Percentiles rank a stretch among this genome's conserved stretches.
Evolutionary conservation across 1,140 invertebrate species (phyloP).

Genomic region (Anoplolepis gracilipes): DNA sequence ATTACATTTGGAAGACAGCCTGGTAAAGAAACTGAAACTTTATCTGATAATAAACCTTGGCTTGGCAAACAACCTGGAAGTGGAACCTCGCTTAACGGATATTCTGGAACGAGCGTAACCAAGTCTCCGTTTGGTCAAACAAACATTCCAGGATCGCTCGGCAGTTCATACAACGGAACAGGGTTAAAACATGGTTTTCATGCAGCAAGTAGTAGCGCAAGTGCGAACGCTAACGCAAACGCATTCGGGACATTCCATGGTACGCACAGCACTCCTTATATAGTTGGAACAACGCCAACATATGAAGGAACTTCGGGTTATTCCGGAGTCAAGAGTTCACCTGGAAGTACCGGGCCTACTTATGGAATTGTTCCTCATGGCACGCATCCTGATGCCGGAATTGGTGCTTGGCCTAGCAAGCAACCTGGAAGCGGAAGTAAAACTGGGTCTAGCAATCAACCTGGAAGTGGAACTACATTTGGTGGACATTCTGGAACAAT

Average conservation of each 20-base stretch:
- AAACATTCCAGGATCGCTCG: neutral
- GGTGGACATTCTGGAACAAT: too few relatives aligned
- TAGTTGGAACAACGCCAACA: neutral
- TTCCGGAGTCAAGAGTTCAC: neutral
- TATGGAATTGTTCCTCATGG: conserved; percentile 3
- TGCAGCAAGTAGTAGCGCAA: conserved; percentile 1
- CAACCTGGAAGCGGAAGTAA: neutral
- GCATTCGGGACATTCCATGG: conserved; percentile 3
- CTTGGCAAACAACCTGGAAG: neutral
- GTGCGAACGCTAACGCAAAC: neutral
- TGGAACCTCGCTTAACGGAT: neutral
- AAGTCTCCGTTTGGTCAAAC: conserved; percentile 11
- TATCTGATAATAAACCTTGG: too few relatives aligned
- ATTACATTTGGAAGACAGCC: too few relatives aligned
- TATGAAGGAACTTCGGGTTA: neutral
- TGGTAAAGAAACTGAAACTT: too few relatives aligned
- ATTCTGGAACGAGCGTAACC: neutral
- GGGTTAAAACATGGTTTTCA: conserved; percentile 5
- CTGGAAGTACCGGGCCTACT: neutral
- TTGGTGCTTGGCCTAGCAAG: neutral
- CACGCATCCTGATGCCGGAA: conserved; percentile 3
- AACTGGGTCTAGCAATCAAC: neutral
- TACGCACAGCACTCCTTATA: neutral
- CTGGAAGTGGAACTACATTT: neutral
- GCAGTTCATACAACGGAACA: neutral